Evolutionary conservation across 2,113 vertebrate genomes (phyloP).

Genomic region (Hepsetus odoe): DNA sequence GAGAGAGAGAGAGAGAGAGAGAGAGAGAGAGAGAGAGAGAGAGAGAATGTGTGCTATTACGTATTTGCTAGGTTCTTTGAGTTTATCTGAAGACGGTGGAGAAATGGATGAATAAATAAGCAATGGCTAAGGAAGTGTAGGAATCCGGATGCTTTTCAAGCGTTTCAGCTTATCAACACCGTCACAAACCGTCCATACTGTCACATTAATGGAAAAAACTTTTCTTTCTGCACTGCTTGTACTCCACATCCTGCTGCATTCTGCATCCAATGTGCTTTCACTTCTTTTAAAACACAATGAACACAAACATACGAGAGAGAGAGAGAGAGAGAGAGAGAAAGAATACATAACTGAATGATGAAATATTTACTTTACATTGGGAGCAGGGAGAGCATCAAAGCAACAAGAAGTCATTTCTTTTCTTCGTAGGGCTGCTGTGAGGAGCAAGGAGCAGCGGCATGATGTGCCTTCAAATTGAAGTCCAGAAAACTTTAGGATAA

Average conservation of each 20-base stretch:
- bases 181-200: conserved; percentile 72
- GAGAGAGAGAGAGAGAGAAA: neutral
- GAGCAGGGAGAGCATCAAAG: too few relatives aligned
- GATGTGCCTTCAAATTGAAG: too few relatives aligned
- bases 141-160: conserved; percentile 58
- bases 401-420: too few relatives aligned
- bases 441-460: too few relatives aligned
- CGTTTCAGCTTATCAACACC: conserved; percentile 63
- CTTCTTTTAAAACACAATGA: conserved; percentile 8
- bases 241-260: conserved; percentile 16
- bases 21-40: neutral
- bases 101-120: conserved; percentile 50
- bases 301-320: neutral
- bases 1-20: too few relatives aligned
- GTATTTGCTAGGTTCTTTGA: conserved; percentile 14
- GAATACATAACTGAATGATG: neutral
- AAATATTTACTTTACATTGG: neutral
- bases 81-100: conserved; percentile 15
- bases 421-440: too few relatives aligned
- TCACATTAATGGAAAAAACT: conserved; percentile 57
- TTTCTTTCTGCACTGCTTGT: conserved; percentile 9
- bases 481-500: too few relatives aligned
- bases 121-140: conserved; percentile 35
- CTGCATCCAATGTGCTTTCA: neutral
- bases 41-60: conserved; percentile 9